Evolutionary conservation across 2,797 vertebrate genomes (phyloP), one percentile per base, ranked within the genome.

Genomic region (Peromyscus melanophrys): DNA sequence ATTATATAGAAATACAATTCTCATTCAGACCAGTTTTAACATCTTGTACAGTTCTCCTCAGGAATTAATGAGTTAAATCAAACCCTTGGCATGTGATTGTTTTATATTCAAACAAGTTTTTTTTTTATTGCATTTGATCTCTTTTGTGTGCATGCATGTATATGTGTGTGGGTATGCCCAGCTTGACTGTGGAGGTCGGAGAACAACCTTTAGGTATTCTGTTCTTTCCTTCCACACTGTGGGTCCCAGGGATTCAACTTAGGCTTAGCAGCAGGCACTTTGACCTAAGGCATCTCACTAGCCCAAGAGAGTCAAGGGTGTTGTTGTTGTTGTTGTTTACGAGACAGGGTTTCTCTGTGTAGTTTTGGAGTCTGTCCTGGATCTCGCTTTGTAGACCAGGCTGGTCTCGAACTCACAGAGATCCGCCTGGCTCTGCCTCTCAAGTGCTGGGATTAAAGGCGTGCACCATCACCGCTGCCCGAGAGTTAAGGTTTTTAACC

Each of bases 31-130:
- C 4, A 7, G 55, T 89, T 92, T 83, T 91, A 78, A 94, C 86
- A 92, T 95, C 95, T 88, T 95, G 90, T 80, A 83, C 63, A 57
- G 55, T 96, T 81, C 77, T 14, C 89, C 77, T 94, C 95, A 65
- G 92, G 96, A 97, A 91, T 80, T 65, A 96, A 81, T 49, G 65
- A 80, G 31, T 65, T 90, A 76, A 93, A 92, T 96, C 63, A 95
- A 90, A 89, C 91, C 63, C 46, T 92, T 71, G 89, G 75, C 69
- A 29, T 25, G 27, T 57, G 65, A 75, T 89, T 92, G 89, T 87
- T 89, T 95, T 89, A 52, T 67, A 95, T 57, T n/a, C n/a, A 59
- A 93, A 76, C 9, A 73, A 61, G 83, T 46, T 86, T 77, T 85
- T 86, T 23, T 31, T 29, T 61, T 34, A 25, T 43, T 61, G 40